These are phyloP conservation scores for Epiblema foenella DNA, from an alignment of 2,888 invertebrate genomes.

Conservation along the genomic window DNA sequence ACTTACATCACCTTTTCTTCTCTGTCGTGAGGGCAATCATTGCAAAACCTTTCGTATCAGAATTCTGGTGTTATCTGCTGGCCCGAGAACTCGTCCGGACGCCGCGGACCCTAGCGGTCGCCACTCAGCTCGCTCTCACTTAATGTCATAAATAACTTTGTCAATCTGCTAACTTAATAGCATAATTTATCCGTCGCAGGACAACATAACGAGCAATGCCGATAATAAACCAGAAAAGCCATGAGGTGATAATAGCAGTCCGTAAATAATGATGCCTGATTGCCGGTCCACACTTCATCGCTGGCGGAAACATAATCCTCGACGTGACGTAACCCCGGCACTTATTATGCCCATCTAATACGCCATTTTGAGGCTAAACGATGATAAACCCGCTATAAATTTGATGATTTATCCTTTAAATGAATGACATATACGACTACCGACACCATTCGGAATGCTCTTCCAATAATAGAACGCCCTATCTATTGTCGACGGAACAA, in stretches of 20 bases:
- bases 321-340: slow-evolving; percentile 47
- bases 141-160: slow-evolving; percentile 84
- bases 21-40: slow-evolving; percentile 5
- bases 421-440: slow-evolving; percentile 13
- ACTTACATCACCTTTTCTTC: background rate
- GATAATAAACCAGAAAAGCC: slow-evolving; percentile 85
- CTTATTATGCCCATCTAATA: slow-evolving; percentile 44
- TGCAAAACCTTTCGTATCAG: slow-evolving; percentile 49
- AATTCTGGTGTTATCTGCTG: slow-evolving; percentile 59
- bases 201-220: slow-evolving; percentile 83
- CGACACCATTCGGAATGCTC: slow-evolving; percentile 1
- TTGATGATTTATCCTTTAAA: slow-evolving; percentile 21
- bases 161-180: slow-evolving; percentile 85
- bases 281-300: slow-evolving; percentile 76
- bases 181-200: slow-evolving; percentile 83
- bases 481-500: slow-evolving; percentile 44
- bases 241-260: slow-evolving; percentile 83
- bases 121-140: slow-evolving; percentile 75
- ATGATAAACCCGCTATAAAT: slow-evolving; percentile 37
- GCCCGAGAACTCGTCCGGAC: slow-evolving; percentile 58
- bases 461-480: slow-evolving; percentile 34
- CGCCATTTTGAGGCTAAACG: slow-evolving; percentile 30
- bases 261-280: slow-evolving; percentile 84
- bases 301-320: slow-evolving; percentile 58
- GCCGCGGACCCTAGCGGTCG: slow-evolving; percentile 64